A percentile compares a stretch with the other conserved stretches of the same genome.
Conservation (phyloP, 1,140 invertebrate species). For the Bombus soroeensis region DNA sequence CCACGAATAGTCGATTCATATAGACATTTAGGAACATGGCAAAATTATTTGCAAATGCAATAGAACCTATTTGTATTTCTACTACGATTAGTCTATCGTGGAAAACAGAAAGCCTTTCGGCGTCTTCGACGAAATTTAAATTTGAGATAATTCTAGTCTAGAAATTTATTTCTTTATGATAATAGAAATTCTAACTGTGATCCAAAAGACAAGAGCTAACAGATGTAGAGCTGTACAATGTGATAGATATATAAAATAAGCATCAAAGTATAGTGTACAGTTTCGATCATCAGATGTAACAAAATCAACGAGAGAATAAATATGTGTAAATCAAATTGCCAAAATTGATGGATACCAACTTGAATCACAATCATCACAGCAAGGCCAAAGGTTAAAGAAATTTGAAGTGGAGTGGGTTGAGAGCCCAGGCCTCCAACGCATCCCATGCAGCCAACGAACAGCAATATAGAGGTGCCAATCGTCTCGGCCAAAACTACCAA, state of each 20-base stretch:
- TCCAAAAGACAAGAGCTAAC: too few relatives aligned
- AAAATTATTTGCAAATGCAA: too few relatives aligned
- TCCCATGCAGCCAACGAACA: slow-evolving; percentile 90
- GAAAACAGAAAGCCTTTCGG: too few relatives aligned
- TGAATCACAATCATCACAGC: slow-evolving; percentile 86
- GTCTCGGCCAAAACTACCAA: slow-evolving; percentile 84
- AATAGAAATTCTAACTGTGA: too few relatives aligned
- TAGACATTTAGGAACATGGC: too few relatives aligned
- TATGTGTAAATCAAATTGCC: neutral
- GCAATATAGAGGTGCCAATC: slow-evolving; percentile 88
- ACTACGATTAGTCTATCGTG: too few relatives aligned
- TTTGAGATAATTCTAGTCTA: neutral
- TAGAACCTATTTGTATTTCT: too few relatives aligned
- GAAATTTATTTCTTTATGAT: neutral
- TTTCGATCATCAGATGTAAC: too few relatives aligned
- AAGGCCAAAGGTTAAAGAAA: slow-evolving; percentile 87
- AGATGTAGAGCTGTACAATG: too few relatives aligned
- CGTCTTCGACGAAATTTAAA: too few relatives aligned
- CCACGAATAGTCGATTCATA: too few relatives aligned
- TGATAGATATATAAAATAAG: too few relatives aligned
- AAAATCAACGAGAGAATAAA: neutral
- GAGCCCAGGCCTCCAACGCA: slow-evolving; percentile 79
- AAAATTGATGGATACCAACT: slow-evolving; percentile 77
- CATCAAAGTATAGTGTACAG: fast-evolving
- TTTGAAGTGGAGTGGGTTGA: slow-evolving; percentile 81